Evolutionary conservation across 2,888 invertebrate species (phyloP), one percentile per base, ranked within the genome.

Genomic region (Eudemis profundana): DNA sequence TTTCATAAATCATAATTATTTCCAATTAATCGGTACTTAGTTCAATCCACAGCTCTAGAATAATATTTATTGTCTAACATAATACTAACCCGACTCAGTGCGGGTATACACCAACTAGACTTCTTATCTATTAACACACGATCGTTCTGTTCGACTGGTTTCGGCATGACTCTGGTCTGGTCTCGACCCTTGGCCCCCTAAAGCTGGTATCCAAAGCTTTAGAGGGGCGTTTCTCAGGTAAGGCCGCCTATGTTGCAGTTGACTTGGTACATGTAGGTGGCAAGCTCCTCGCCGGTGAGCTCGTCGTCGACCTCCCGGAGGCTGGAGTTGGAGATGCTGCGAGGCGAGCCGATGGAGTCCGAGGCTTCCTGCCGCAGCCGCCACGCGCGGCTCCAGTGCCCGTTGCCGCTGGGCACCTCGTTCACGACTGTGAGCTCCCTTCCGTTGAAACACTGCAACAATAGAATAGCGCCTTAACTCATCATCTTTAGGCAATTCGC

Each of bases 271-370:
- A 96, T 94, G 81, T 94, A 95, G 17, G 93, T 93, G 14, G 95
- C 95, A 60, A 96, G 88, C 78, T 96, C 95, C 56, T 94, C 93
- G 7, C 94, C 94, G 8, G 94, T 94, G 72, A 94, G 93, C 71
- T 96, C 96, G 36, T 94, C 94, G 73, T 95, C 95, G 69, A 95
- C 87, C 79, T 96, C 95, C 60, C 95, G 94, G n/a, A 96, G 90
- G 76, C 95, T 96, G 64, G 95, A 95, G 86, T 96, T 96, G 80
- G 95, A 96, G 74, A 96, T 95, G 67, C 94, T 93, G 38, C 93
- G 90, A 47, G 92, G 89, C 19, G 92, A 93, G 51, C 89, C 92
- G 70, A 85, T 83, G 54, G 93, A 89, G 75, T 89, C 89, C 0
- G 90, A 87, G 17, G 77, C 79, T 29, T 87, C 85, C 77, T 61